Evolutionary conservation across 2,888 invertebrate species (phyloP).

Genomic region (Epinotia demarniana): DNA sequence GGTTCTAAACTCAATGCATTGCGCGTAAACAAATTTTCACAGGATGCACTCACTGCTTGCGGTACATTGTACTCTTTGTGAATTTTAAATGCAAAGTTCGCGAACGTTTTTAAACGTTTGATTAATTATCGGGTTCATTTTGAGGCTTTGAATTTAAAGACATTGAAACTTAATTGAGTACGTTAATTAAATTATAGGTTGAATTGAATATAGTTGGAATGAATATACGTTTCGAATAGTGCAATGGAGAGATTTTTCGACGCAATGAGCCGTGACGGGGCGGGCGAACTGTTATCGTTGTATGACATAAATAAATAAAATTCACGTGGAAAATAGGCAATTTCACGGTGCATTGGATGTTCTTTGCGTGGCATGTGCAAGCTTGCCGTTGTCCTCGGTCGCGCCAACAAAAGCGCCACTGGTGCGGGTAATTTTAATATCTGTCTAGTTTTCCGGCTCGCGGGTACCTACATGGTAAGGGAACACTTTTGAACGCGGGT

Average conservation of each 20-base stretch:
- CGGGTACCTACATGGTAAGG: neutral
- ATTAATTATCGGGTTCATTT: neutral
- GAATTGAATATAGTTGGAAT: neutral
- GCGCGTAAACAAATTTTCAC: conserved; percentile 58
- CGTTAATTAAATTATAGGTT: neutral
- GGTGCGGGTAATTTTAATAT: conserved; percentile 71
- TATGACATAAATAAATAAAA: conserved; percentile 83
- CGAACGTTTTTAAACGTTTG: conserved; percentile 48
- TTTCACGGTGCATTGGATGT: conserved; percentile 83
- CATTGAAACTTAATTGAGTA: neutral
- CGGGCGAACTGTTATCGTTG: conserved; percentile 75
- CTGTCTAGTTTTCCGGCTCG: conserved; percentile 44
- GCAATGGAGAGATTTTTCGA: conserved; percentile 61
- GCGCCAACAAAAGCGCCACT: conserved; percentile 71
- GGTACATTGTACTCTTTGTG: conserved; percentile 64
- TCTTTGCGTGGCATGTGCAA: conserved; percentile 72
- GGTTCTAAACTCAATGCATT: conserved; percentile 56
- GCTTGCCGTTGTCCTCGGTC: conserved; percentile 60
- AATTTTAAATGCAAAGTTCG: conserved; percentile 70
- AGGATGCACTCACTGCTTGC: conserved; percentile 62
- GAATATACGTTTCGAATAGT: conserved; percentile 14
- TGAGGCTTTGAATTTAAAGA: neutral
- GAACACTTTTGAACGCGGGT: too few relatives aligned
- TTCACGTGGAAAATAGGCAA: conserved; percentile 84
- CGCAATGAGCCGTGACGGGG: conserved; percentile 62